Base-by-base conservation (phyloP, 2,888 invertebrate species). In the Drosophila silvestris region DNA sequence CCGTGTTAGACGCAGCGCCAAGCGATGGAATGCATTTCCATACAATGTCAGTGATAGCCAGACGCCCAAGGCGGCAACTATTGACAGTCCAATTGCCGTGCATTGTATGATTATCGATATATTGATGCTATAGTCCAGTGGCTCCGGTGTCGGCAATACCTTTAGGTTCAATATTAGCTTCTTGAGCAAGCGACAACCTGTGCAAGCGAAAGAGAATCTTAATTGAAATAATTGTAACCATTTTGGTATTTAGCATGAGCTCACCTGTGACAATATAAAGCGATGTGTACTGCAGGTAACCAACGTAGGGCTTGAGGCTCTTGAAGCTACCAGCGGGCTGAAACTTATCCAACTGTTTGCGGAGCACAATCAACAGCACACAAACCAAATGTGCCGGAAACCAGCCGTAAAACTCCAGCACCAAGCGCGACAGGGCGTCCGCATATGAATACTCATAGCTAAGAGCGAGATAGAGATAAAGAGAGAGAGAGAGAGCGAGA, bases 371-470 rank as follows among this genome's bases (percentile, higher is more conserved):
- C 7, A 97, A 91, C 0, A 96, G 82, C 39, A 96, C 95, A 3
- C 95, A 96, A 0, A 95, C 95, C 6, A 96, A 91, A 91, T 96
- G 96, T 0, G 96, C 95, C 0, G 96, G 94, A 10, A 97, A 85
- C 78, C 96, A 94, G 2, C 95, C 94, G 0, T 95, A 94, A 91
- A 96, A 96, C 92, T 95, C 95, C 44, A 96, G 94, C 3, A 95
- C 95, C 39, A 97, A 91, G 87, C 96, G 96, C 0, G 95, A 95
- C 10, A 96, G 90, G 1, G 95, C 94, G 62, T 95, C 94, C 70
- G 95, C 94, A 92, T 95, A 93, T 0, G 96, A 95, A 61, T 94
- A 92, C 69, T 95, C 85, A 74, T 93, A 93, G 70, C 93, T 93
- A 9, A n/a, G 26, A 69, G 22, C 6, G 68, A 72, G 51, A 61